These are phyloP conservation scores for Pandemis cinnamomeana DNA, from an alignment of 2,888 invertebrate species.

Conservation along the genomic window DNA sequence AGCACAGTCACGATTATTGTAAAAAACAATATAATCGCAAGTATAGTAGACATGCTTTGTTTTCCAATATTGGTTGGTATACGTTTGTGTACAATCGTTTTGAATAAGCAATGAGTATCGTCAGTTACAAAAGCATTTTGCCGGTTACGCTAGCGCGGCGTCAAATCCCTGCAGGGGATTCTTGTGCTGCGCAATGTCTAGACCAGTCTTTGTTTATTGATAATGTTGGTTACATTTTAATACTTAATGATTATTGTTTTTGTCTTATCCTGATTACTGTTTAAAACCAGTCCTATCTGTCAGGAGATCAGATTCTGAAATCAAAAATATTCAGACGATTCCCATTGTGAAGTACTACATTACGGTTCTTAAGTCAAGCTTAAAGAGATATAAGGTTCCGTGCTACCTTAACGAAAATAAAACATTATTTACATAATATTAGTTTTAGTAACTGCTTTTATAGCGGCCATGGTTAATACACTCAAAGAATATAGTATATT, in stretches of 20 bases:
- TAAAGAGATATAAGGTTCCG: too few relatives aligned
- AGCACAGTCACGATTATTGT: neutral
- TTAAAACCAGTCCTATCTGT: too few relatives aligned
- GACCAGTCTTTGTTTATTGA: slow-evolving; percentile 13
- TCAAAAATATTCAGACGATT: too few relatives aligned
- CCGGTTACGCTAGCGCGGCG: slow-evolving; percentile 6
- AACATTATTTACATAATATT: too few relatives aligned
- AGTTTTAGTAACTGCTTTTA: too few relatives aligned
- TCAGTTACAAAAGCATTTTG: slow-evolving; percentile 6
- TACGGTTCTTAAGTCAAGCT: too few relatives aligned
- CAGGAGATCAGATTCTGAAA: too few relatives aligned
- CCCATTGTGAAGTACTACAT: too few relatives aligned
- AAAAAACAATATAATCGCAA: neutral
- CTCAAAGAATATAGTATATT: too few relatives aligned
- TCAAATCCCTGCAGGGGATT: slow-evolving; percentile 10
- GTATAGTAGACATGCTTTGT: neutral
- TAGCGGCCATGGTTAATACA: too few relatives aligned
- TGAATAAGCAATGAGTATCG: slow-evolving; percentile 23
- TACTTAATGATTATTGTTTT: neutral
- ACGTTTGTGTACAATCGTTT: slow-evolving; percentile 8
- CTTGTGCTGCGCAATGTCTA: slow-evolving; percentile 3
- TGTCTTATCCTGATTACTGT: too few relatives aligned
- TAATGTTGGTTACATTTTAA: neutral
- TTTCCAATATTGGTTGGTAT: neutral
- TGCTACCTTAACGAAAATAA: too few relatives aligned